phyloP scores from a whole-genome alignment of 1,140 invertebrate genomes.

The Calliphora vicina region DNA sequence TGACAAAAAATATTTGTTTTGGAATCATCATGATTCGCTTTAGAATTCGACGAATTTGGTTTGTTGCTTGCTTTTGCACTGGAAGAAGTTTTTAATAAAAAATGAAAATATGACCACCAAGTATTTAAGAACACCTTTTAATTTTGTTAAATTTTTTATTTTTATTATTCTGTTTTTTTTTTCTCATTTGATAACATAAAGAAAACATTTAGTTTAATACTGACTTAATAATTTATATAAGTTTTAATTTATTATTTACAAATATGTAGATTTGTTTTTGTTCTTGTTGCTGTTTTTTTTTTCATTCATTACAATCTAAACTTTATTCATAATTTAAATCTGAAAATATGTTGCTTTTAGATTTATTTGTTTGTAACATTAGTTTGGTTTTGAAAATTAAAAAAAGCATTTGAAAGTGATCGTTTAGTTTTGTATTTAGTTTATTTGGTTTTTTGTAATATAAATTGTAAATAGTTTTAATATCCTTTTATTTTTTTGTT shows the following conservation, averaged over 20 bases:
- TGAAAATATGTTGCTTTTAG: constrained; percentile 1
- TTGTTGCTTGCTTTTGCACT: too few relatives aligned
- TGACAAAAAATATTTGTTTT: too few relatives aligned
- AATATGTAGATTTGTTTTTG: constrained; percentile 13
- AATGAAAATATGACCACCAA: too few relatives aligned
- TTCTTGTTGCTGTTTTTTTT: neutral
- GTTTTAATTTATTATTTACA: constrained; percentile 23
- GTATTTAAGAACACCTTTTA: too few relatives aligned
- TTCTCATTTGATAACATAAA: neutral
- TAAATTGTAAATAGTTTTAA: constrained; percentile 15
- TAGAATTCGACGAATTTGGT: too few relatives aligned
- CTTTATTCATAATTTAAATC: neutral
- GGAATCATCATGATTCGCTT: too few relatives aligned
- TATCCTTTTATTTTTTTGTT: neutral
- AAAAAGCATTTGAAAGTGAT: constrained; percentile 5
- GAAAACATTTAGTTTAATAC: constrained; percentile 16
- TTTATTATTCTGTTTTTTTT: neutral
- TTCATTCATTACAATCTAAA: neutral
- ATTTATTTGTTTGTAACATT: neutral
- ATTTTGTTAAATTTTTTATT: neutral
- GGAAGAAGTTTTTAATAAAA: too few relatives aligned
- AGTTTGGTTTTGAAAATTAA: constrained; percentile 23
- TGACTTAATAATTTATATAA: constrained; percentile 12
- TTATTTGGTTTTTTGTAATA: constrained; percentile 3
- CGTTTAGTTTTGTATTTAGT: neutral